Percentiles rank a stretch among this genome's conserved stretches.
These are phyloP conservation scores for Setipinna tenuifilis DNA, from an alignment of 2,797 vertebrate genomes.

Conservation along the genomic window DNA sequence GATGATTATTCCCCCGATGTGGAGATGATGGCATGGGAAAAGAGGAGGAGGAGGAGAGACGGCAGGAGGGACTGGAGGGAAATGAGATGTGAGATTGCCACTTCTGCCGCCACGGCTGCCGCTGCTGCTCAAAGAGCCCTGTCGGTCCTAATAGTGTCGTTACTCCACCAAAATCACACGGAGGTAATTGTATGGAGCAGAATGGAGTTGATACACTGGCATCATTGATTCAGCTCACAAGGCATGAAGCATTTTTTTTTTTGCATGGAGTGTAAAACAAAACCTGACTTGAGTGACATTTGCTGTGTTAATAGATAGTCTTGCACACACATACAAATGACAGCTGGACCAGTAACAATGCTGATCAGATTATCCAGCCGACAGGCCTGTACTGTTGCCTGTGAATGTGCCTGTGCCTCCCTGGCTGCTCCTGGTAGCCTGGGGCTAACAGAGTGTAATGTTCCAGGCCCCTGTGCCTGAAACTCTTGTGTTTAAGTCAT, in stretches of 20 bases:
- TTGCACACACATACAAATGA: background rate
- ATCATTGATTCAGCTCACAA: background rate
- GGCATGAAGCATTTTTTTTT: background rate
- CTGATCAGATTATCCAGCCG: slow-evolving; percentile 10
- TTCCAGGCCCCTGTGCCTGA: slow-evolving; percentile 1
- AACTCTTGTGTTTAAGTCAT: slow-evolving; percentile 29
- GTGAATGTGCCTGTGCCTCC: slow-evolving; percentile 23
- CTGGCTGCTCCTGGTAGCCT: slow-evolving; percentile 28
- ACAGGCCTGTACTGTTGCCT: slow-evolving; percentile 21
- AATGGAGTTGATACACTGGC: background rate
- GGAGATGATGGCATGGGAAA: slow-evolving; percentile 3
- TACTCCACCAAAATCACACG: slow-evolving; percentile 21
- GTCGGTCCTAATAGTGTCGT: slow-evolving; percentile 21
- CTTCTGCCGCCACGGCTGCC: background rate
- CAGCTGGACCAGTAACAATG: background rate
- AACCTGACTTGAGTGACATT: slow-evolving; percentile 22
- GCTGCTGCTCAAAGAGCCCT: slow-evolving; percentile 19
- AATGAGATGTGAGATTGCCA: slow-evolving; percentile 21
- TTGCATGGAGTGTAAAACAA: slow-evolving; percentile 30
- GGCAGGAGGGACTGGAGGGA: slow-evolving; percentile 12
- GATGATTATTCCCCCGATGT: slow-evolving; percentile 20
- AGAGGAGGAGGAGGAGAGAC: background rate
- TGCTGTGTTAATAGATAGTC: background rate
- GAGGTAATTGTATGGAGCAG: slow-evolving; percentile 23
- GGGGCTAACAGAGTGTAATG: slow-evolving; percentile 28